phyloP scores from a whole-genome alignment of 2,113 vertebrate genomes.

The Pangasianodon gigas region DNA sequence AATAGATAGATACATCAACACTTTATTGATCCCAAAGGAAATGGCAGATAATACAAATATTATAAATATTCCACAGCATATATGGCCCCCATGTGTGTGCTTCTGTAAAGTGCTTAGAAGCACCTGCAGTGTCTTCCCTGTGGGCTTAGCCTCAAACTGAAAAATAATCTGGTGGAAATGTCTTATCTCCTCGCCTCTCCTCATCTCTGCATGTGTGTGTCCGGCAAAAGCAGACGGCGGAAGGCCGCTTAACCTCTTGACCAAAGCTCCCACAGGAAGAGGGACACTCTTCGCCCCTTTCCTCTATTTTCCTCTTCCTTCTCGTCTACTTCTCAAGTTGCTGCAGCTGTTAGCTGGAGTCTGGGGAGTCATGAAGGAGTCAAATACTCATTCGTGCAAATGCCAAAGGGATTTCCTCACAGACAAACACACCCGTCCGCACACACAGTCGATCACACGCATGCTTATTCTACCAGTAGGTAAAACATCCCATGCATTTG shows the following conservation, averaged over 20 bases:
- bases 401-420: slow-evolving; percentile 53
- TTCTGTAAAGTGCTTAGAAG: background rate
- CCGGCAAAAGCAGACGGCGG: slow-evolving; percentile 21
- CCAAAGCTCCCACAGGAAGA: slow-evolving; percentile 35
- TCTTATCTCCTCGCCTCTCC: slow-evolving; percentile 1
- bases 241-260: slow-evolving; percentile 41
- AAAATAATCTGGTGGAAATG: background rate
- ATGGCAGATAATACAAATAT: background rate
- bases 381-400: slow-evolving; percentile 48
- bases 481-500: background rate
- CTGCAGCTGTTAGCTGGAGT: slow-evolving; percentile 63
- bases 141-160: background rate
- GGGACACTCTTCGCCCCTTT: background rate
- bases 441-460: background rate
- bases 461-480: background rate
- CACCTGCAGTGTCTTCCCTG: background rate
- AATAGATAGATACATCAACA: background rate
- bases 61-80: background rate
- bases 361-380: slow-evolving; percentile 49
- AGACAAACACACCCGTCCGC: slow-evolving; percentile 18
- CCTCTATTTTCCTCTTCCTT: slow-evolving; percentile 4
- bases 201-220: slow-evolving; percentile 27
- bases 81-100: background rate
- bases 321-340: slow-evolving; percentile 57
- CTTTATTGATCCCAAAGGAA: background rate